Evolutionary conservation across 2,113 vertebrate genomes (phyloP).

Genomic region (Apistogramma diplotaenia): DNA sequence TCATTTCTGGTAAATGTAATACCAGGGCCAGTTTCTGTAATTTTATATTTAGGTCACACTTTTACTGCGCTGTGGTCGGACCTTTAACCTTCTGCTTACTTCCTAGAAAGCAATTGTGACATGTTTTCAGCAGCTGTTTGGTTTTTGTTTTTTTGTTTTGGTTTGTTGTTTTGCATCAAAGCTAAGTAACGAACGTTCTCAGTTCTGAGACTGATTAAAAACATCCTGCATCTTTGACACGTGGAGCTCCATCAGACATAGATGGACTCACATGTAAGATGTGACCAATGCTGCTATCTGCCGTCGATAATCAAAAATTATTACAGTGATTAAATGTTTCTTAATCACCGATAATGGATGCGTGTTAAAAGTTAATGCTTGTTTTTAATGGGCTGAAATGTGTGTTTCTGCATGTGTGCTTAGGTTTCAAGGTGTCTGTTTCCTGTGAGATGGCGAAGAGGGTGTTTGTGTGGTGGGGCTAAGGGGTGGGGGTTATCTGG

Average conservation of each 20-base stretch:
- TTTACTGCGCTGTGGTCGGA: not conserved
- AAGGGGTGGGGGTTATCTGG: not conserved
- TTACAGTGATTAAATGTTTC: not conserved
- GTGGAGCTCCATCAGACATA: not conserved
- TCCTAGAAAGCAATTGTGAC: not conserved
- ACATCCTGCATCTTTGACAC: not conserved
- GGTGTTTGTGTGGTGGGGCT: not conserved
- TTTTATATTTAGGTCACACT: not conserved
- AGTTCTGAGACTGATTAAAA: not conserved
- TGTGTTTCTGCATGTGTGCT: not conserved
- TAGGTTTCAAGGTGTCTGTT: not conserved
- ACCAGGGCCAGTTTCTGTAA: slow-evolving; percentile 5
- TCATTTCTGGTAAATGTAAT: slow-evolving; percentile 8
- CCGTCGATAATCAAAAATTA: not conserved
- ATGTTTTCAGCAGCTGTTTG: not conserved
- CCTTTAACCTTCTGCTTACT: not conserved
- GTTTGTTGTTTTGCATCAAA: too few species aligned
- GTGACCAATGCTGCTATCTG: not conserved
- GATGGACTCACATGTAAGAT: not conserved
- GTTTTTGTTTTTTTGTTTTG: not conserved
- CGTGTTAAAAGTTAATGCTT: not conserved
- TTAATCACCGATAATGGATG: accelerated
- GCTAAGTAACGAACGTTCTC: not conserved
- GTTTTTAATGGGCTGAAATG: not conserved
- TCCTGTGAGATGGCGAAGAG: slow-evolving; percentile 11